These are phyloP conservation scores for Halcyon malimbica DNA, from an alignment of 2,113 vertebrate species.

Conservation along the genomic window DNA sequence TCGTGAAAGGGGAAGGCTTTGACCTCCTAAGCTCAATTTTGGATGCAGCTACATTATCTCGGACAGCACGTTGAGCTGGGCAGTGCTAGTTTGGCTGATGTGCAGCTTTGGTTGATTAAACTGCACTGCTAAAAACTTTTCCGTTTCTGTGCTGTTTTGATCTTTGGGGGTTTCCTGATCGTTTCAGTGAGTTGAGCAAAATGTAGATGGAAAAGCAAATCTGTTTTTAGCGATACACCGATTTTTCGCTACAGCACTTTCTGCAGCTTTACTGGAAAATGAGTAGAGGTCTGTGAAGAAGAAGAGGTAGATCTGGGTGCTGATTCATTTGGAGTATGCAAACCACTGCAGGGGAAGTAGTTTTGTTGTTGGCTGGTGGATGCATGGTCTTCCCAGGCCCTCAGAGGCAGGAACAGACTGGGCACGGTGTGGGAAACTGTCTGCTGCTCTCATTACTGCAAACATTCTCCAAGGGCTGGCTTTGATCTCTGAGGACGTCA, in stretches of 20 bases:
- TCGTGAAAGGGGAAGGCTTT: neutral
- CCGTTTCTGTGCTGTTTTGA: neutral
- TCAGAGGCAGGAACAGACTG: neutral
- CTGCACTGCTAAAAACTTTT: neutral
- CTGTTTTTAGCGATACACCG: neutral
- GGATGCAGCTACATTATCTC: accelerated
- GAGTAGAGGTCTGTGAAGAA: neutral
- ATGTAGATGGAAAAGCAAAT: neutral
- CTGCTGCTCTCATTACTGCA: neutral
- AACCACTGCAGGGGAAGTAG: neutral
- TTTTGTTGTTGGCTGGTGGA: neutral
- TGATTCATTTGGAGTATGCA: accelerated
- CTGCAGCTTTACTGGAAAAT: too few relatives aligned
- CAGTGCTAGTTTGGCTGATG: neutral
- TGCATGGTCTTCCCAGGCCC: neutral
- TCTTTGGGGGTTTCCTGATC: neutral
- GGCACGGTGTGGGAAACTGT: neutral
- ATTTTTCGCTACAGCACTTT: neutral
- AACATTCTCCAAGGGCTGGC: neutral
- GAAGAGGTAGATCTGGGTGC: neutral
- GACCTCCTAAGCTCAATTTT: neutral
- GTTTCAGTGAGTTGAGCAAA: neutral
- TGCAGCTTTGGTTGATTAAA: neutral
- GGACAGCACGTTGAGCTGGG: neutral
- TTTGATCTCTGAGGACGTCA: neutral